Evolutionary conservation across 1,140 invertebrate genomes (phyloP).

Genomic region (Drosophila ercepeae): DNA sequence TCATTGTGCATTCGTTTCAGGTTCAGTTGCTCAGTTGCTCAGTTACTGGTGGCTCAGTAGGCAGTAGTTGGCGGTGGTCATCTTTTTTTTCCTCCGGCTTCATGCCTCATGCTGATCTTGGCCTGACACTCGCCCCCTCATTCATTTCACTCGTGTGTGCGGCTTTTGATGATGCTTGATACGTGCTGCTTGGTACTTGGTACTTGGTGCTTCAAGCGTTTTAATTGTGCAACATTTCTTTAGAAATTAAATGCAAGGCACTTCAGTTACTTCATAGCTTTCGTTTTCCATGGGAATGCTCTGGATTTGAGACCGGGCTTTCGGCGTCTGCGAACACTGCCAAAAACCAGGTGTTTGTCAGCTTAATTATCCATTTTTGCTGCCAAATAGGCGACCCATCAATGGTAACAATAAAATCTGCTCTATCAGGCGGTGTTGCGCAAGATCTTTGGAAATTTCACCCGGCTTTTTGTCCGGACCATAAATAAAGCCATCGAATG

Average conservation of each 20-base stretch:
- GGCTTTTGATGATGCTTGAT: constrained; percentile 70
- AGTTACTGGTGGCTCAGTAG: constrained; percentile 18
- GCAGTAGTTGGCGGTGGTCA: constrained; percentile 31
- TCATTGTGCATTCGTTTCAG: constrained; percentile 65
- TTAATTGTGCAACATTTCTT: constrained; percentile 81
- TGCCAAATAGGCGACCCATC: not conserved
- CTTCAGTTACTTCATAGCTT: constrained; percentile 76
- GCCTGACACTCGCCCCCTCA: constrained; percentile 70
- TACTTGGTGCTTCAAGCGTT: constrained; percentile 29
- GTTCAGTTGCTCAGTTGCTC: constrained; percentile 20
- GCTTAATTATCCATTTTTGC: not conserved
- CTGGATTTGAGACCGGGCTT: constrained; percentile 14
- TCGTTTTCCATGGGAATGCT: constrained; percentile 72
- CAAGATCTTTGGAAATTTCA: constrained; percentile 28
- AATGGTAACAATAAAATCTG: constrained; percentile 9
- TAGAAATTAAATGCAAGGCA: constrained; percentile 68
- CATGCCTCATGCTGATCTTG: constrained; percentile 31
- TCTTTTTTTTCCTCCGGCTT: constrained; percentile 34
- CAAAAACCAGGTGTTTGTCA: constrained; percentile 2
- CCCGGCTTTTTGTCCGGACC: constrained; percentile 10
- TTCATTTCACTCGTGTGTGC: constrained; percentile 21
- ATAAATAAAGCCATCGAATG: constrained; percentile 29
- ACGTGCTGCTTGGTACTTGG: not conserved
- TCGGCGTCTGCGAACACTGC: constrained; percentile 8
- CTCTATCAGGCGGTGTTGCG: constrained; percentile 8